phyloP scores from a whole-genome alignment of 2,888 invertebrate genomes.

The Dusona sp. region DNA sequence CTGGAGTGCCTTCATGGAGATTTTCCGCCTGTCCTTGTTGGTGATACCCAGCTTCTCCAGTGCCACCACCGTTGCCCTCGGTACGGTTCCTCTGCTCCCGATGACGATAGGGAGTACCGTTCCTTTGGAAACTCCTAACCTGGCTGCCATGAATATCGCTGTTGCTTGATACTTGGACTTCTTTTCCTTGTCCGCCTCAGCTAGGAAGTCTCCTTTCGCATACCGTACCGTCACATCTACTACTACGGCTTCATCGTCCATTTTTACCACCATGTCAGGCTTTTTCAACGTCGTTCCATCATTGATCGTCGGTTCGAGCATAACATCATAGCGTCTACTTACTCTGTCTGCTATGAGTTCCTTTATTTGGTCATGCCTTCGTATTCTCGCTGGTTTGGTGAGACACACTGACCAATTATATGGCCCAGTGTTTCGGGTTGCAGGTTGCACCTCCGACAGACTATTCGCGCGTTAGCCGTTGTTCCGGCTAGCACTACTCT shows the following conservation, averaged over 20 bases:
- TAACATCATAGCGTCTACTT: not conserved
- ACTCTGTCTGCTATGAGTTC: not conserved
- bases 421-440: not conserved
- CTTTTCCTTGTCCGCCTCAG: conserved; percentile 72
- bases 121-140: not conserved
- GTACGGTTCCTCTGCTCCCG: conserved; percentile 78
- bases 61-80: conserved; percentile 73
- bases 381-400: not conserved
- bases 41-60: conserved; percentile 71
- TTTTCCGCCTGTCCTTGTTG: conserved; percentile 69
- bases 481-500: not conserved
- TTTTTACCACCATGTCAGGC: conserved; percentile 76
- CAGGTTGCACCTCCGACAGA: not conserved
- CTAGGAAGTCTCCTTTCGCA: conserved; percentile 69
- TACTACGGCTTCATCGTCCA: conserved; percentile 73
- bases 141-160: conserved; percentile 4
- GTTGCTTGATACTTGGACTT: conserved; percentile 71
- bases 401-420: not conserved
- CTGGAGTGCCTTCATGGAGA: conserved; percentile 75
- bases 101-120: conserved; percentile 75
- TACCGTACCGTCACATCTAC: conserved; percentile 76
- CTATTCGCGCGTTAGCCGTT: not conserved
- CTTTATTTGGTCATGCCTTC: not conserved
- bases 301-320: conserved; percentile 39
- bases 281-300: conserved; percentile 71